A percentile compares a stretch with the other conserved stretches of the same genome.
phyloP scores from a whole-genome alignment of 2,113 vertebrate species.

The Microtus pennsylvanicus region DNA sequence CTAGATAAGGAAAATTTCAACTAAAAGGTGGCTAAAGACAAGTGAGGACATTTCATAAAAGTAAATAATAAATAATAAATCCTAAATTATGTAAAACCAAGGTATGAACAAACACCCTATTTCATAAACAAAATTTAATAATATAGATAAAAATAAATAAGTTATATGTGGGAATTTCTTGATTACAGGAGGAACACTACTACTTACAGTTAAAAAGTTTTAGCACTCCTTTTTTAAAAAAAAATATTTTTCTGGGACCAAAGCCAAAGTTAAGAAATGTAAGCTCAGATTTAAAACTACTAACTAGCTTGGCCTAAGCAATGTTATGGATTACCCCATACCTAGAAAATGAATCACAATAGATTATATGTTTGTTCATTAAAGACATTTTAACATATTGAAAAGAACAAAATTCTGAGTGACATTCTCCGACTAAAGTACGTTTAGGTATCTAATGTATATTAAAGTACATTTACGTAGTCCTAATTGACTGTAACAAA shows the following conservation, averaged over 20 bases:
- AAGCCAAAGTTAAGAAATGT: constrained; percentile 39
- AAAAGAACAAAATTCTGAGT: background rate
- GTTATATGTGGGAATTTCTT: background rate
- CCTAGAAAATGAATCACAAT: background rate
- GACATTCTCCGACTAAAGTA: background rate
- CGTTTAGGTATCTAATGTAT: background rate
- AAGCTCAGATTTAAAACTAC: constrained; percentile 11
- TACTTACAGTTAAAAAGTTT: background rate
- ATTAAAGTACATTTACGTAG: background rate
- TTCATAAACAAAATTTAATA: constrained; percentile 35
- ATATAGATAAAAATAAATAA: constrained; percentile 16
- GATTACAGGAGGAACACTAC: background rate
- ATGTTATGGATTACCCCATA: background rate
- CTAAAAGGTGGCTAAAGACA: background rate
- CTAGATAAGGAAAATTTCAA: constrained; percentile 1
- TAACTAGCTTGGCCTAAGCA: background rate
- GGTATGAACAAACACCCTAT: constrained; percentile 7
- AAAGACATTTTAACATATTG: constrained; percentile 11
- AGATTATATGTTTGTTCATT: background rate
- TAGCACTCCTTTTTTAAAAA: background rate
- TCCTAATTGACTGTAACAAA: background rate
- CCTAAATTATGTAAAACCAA: background rate
- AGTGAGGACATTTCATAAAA: background rate
- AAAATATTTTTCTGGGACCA: background rate
- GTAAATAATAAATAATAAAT: background rate